Percentiles rank a stretch among this genome's conserved stretches.
Conservation (phyloP, 1,140 invertebrate genomes). For the Drosophila varians region DNA sequence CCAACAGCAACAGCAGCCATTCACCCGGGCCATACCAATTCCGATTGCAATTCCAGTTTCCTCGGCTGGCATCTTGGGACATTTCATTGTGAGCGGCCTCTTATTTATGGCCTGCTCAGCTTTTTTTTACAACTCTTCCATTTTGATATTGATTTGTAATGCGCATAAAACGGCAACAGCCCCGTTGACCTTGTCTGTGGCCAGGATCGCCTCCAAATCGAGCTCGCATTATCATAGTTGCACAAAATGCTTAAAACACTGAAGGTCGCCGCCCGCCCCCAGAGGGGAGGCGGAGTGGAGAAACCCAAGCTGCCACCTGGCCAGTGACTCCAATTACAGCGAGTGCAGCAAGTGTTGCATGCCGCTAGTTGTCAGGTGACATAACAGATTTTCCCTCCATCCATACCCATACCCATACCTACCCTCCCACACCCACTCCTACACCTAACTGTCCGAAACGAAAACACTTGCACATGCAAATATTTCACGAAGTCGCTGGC, state of each 20-base stretch:
- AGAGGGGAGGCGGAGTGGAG: neutral
- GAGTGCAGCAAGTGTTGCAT: conserved; percentile 7
- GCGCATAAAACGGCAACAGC: conserved; percentile 51
- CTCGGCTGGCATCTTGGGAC: conserved; percentile 46
- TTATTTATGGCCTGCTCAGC: conserved; percentile 75
- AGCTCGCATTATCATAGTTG: conserved; percentile 52
- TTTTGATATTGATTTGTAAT: conserved; percentile 77
- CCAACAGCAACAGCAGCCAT: conserved; percentile 51
- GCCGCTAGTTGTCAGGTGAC: conserved; percentile 24
- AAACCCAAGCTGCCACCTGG: conserved; percentile 3
- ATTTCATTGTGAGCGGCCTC: conserved; percentile 68
- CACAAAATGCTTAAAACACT: too few species aligned
- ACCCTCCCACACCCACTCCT: neutral
- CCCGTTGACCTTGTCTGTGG: conserved; percentile 70
- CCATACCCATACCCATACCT: conserved; percentile 14
- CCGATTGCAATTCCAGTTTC: conserved; percentile 65
- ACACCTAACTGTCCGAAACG: conserved; percentile 13
- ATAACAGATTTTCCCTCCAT: conserved; percentile 28
- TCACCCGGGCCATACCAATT: conserved; percentile 51
- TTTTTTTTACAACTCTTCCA: conserved; percentile 80
- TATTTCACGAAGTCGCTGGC: conserved; percentile 63
- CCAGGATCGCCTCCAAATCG: conserved; percentile 23
- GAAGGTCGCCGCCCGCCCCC: conserved; percentile 62
- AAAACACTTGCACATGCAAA: conserved; percentile 77
- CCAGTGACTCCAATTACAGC: conserved; percentile 8